phyloP scores from a whole-genome alignment of 2,113 vertebrate genomes.

The Rhabdornis inornatus region DNA sequence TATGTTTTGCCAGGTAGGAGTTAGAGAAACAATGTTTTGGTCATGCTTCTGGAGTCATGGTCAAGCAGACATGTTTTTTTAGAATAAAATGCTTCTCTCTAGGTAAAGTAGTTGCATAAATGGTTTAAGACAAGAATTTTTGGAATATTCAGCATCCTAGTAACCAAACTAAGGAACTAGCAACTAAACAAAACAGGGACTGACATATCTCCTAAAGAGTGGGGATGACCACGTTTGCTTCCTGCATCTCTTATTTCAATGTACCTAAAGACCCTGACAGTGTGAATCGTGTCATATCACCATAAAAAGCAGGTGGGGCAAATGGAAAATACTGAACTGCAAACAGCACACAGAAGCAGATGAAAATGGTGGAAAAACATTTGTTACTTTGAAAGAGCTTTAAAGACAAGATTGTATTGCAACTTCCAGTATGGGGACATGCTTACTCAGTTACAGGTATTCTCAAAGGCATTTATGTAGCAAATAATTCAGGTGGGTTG shows the following conservation, averaged over 20 bases:
- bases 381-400: background rate
- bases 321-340: background rate
- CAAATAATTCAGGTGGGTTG: background rate
- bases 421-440: background rate
- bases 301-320: background rate
- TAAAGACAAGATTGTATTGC: background rate
- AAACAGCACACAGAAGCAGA: background rate
- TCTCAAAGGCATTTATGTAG: background rate
- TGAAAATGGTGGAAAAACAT: background rate
- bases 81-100: background rate
- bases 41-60: background rate
- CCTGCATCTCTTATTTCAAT: background rate
- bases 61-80: background rate
- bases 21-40: background rate
- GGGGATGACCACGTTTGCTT: background rate
- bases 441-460: background rate
- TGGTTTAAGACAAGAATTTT: background rate
- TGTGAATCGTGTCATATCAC: background rate
- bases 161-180: background rate
- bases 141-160: background rate
- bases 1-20: background rate
- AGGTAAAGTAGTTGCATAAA: background rate
- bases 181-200: background rate
- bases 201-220: background rate
- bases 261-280: background rate